phyloP scores from a whole-genome alignment of 2,888 invertebrate species.

The Amiota mariae region DNA sequence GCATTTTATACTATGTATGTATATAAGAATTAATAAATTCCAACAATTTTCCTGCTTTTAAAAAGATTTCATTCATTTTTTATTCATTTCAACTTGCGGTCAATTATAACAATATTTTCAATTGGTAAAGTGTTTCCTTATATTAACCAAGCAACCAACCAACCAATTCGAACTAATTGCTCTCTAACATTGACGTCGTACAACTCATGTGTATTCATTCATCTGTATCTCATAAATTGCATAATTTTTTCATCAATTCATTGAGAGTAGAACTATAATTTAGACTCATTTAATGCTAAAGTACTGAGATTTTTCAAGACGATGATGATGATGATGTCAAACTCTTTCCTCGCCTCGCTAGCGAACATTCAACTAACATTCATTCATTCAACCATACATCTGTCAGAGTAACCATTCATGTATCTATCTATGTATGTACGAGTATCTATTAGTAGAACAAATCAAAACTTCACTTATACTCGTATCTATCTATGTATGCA shows the following conservation, averaged over 20 bases:
- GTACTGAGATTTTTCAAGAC: background rate
- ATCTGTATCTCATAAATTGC: background rate
- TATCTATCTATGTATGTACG: background rate
- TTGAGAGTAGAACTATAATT: background rate
- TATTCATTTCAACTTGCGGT: too few species aligned
- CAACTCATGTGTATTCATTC: background rate
- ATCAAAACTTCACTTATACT: background rate
- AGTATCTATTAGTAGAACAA: background rate
- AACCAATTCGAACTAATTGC: constrained; percentile 1
- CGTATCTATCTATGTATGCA: background rate
- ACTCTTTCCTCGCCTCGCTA: too few species aligned
- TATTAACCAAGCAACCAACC: background rate
- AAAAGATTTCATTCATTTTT: too few species aligned
- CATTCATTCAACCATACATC: too few species aligned
- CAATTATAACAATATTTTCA: background rate
- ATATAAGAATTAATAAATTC: too few species aligned
- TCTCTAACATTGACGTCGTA: too few species aligned
- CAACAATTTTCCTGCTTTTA: too few species aligned
- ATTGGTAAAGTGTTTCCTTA: background rate
- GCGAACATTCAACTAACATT: too few species aligned
- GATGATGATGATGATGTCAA: too few species aligned
- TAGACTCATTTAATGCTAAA: background rate
- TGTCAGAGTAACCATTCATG: too few species aligned
- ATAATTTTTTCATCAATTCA: background rate
- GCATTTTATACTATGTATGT: too few species aligned